Evolutionary conservation across 1,140 invertebrate species (phyloP), one percentile per base, ranked within the genome.

Genomic region (Drosophila arizonae): DNA sequence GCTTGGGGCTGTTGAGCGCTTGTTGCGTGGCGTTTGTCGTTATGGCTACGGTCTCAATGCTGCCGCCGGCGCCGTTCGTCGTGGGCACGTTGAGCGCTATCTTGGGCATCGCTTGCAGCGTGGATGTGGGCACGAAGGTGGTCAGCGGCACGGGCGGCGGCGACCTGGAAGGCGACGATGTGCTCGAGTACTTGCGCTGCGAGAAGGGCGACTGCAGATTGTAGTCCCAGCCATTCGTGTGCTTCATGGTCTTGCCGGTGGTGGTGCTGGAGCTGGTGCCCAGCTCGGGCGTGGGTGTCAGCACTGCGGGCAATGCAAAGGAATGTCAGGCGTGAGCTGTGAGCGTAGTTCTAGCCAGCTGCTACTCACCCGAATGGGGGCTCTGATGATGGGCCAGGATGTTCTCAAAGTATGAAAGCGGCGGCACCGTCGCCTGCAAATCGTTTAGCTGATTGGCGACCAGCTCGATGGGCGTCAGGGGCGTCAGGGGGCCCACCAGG

Each of bases 361-460:
- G 4, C 21, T 46, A 46, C 43, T 74, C 17, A 88, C 84, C 62
- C 26, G 65, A 43, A 80, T 79, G 79, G 13, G 68, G 72, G 5
- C 77, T 76, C 72, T 90, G 72, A 39, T 92, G 85, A 21, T 92
- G 82, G 9, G 76, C 41, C 11, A 90, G 57, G 13, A 92, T 78
- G 78, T 92, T 92, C 69, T 92, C 91, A 60, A 92, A 92, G 63
- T 92, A 91, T 24, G 91, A 90, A 13, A 92, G 46, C 17, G 91
- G 90, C 8, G 91, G 91, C 28, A 90, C 86, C 43, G 60, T 78
- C 0, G 89, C 81, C 67, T 92, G 90, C 48, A 92, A 65, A 52
- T 92, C 90, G 33, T 86, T 91, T 10, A 91, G 51, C 61, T 91
- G 87, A 69, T 91, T 91, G 45, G 90, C 90, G 26, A 91, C 90